Evolutionary conservation across 2,888 invertebrate genomes (phyloP), one percentile per base, ranked within the genome.

Genomic region (Eristalis arbustorum): DNA sequence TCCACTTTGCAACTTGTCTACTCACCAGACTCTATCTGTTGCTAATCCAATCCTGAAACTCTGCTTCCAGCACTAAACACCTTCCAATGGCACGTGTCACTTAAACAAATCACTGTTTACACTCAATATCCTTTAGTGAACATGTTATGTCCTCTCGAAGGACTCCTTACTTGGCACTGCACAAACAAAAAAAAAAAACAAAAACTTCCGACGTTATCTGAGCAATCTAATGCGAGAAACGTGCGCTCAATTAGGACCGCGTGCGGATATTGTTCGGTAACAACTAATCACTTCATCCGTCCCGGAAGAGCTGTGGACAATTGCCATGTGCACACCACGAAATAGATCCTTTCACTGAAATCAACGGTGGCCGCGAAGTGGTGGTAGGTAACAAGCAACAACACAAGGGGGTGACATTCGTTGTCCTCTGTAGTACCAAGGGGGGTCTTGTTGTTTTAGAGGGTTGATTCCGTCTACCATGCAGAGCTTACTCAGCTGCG

Each of bases 241-340:
- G 89, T 88, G 88, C 68, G 22, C 71, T 81, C 78, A 88, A 88
- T 89, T 89, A 88, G n/a, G 61, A 83, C 83, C 79, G 69, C 79
- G 42, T 67, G 71, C 28, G 64, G 49, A 64, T 79, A 83, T 76
- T 83, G 83, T 83, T 83, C 79, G 63, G 74, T 64, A 67, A 31
- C 49, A 42, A 87, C 87, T 88, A 88, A 83, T 87, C 82, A 75
- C 37, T 71, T 71, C 67, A 79, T 83, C 42, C 74, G 74, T 22
- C 77, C 71, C 78, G 78, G 76, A 81, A 85, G 76, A 73, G 34
- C 40, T 72, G 31, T 64, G 76, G 81, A 73, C 80, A 77, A 67
- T 73, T 78, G 75, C 42, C 57, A 57, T 37, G 61, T 61, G 23
- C 64, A 22, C 23, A 72, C 63, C 28, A 64, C 49, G 62, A 42